Evolutionary conservation across 2,888 invertebrate species (phyloP), one percentile per base, ranked within the genome.

Genomic region (Amaurobius ferox): DNA sequence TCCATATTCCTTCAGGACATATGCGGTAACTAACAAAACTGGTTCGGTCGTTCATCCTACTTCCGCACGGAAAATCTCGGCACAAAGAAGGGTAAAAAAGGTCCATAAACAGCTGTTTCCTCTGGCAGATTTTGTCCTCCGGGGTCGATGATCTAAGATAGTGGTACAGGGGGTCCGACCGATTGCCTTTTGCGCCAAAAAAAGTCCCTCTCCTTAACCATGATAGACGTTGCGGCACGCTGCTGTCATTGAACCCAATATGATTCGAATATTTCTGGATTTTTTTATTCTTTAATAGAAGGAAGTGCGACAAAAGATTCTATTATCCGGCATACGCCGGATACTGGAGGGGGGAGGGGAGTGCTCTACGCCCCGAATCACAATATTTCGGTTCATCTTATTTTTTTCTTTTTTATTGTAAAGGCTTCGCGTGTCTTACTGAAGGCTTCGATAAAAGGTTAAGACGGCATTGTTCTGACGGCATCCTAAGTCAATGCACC

Each of bases 151-250:
- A 16, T 32, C 66, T 66, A 9, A 9, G 32, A 11, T 32, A 19
- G 40, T 68, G 68, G 48, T 16, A 44, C 55, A 70, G 64, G 67
- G 77, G 16, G 13, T 19, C 28, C 19, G 48, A 71, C 64, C 81
- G 81, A 76, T 83, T 83, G 81, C 81, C 81, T 76, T 83, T 83
- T 83, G 62, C 64, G 30, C 79, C 19, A 55, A 6, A 23, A 5
- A 55, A 23, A n/a, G 23, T 5, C 19, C 5, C 11, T 16, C 23
- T 55, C 5, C 55, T 2, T 5, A 19, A 6, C 19, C n/a, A 9
- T 44, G 16, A n/a, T 23, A 23, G 5, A 23, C 19, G 19, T 55
- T 44, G 48, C 30, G 23, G 61, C 61, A 30, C 40, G 66, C 64
- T 72, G 71, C 66, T 72, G 81, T 74, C 74, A 44, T 70, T 48